phyloP scores from a whole-genome alignment of 2,113 vertebrate species.

The Microtus pennsylvanicus region DNA sequence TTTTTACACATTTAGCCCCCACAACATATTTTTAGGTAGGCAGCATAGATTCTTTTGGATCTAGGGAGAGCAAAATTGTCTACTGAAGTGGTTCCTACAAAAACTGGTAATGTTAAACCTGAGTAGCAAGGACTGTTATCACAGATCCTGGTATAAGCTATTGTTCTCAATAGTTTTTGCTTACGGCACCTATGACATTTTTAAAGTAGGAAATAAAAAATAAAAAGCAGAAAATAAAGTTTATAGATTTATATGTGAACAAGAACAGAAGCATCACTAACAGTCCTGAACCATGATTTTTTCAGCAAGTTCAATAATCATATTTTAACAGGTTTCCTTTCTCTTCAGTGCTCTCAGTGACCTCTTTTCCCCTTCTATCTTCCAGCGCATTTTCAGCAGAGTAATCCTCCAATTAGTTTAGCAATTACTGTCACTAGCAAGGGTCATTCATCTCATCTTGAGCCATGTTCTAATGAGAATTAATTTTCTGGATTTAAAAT shows the following conservation, averaged over 20 bases:
- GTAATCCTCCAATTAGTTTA: conserved; percentile 41
- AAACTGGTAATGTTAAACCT: neutral
- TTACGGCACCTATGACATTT: neutral
- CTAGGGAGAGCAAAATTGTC: neutral
- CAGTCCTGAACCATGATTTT: conserved; percentile 11
- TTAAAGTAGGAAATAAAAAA: neutral
- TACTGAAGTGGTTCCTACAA: neutral
- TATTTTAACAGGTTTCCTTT: neutral
- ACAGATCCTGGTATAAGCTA: neutral
- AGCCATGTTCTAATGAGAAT: conserved; percentile 57
- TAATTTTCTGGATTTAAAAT: conserved; percentile 71
- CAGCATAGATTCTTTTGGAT: neutral
- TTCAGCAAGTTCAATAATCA: neutral
- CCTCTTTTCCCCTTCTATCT: neutral
- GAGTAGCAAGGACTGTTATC: neutral
- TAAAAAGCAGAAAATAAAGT: neutral
- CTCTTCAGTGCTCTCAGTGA: neutral
- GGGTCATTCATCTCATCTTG: conserved; percentile 50
- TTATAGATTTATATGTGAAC: neutral
- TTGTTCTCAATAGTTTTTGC: neutral
- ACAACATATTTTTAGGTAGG: conserved; percentile 11
- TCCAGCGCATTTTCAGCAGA: conserved; percentile 13
- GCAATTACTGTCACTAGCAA: conserved; percentile 47
- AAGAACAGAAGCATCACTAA: neutral
- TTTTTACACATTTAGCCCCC: conserved; percentile 48